These are phyloP conservation scores for Mycalesis mineus DNA, from an alignment of 2,888 invertebrate genomes.

Conservation along the genomic window DNA sequence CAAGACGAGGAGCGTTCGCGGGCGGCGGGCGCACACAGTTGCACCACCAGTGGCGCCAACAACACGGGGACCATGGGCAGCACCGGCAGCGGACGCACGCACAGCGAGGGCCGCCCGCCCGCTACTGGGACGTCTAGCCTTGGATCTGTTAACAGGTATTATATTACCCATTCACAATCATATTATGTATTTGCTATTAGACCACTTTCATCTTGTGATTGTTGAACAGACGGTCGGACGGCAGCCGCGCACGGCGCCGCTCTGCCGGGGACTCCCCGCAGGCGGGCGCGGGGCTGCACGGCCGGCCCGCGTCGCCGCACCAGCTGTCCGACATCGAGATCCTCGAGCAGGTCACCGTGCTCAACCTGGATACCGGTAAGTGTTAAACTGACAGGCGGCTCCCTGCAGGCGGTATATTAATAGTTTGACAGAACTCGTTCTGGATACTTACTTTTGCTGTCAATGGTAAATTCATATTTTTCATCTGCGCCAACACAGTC, in stretches of 20 bases:
- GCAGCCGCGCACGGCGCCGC: constrained; percentile 81
- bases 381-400: too few relatives aligned
- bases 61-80: constrained; percentile 51
- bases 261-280: constrained; percentile 90
- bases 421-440: too few relatives aligned
- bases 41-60: constrained; percentile 57
- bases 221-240: constrained; percentile 39
- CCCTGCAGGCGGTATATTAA: too few relatives aligned
- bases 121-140: constrained; percentile 52
- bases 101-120: constrained; percentile 62
- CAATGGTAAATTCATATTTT: too few relatives aligned
- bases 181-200: too few relatives aligned
- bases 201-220: too few relatives aligned
- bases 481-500: too few relatives aligned
- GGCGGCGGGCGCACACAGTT: constrained; percentile 36
- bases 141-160: constrained; percentile 49
- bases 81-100: constrained; percentile 62
- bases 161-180: too few relatives aligned
- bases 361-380: constrained; percentile 85
- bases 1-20: constrained; percentile 75
- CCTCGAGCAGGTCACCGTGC: constrained; percentile 91
- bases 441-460: too few relatives aligned
- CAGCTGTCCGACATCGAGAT: constrained; percentile 94
- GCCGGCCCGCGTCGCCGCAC: constrained; percentile 91
- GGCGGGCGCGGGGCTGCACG: constrained; percentile 87